Evolutionary conservation across 1,140 invertebrate genomes (phyloP), one percentile per base, ranked within the genome.

Genomic region (Diploscapter pachys): DNA sequence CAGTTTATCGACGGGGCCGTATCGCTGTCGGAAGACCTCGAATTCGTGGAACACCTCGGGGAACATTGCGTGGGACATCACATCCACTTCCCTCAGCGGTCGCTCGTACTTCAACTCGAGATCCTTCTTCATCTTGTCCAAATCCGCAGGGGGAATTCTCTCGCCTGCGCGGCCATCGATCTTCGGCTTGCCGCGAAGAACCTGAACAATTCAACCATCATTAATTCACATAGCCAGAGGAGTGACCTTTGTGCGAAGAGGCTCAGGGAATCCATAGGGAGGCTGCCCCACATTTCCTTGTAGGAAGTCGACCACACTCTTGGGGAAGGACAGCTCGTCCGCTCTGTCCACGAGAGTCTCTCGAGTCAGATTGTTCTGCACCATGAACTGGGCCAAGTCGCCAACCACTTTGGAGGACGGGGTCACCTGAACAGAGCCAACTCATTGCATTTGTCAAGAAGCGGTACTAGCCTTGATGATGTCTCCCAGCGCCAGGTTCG

Each of bases 331-430:
- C 9, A 99, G 87, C 83, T 98, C 95, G 85, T 96, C 95, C 3
- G 96, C 96, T 80, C 89, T 90, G 8, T 92, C 91, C 6, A 68
- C 6, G 49, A 68, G 66, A 13, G 53, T 55, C 61, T 91, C 92
- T 80, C 96, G 92, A 59, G 92, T 88, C 0, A 99, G 88, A 82
- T 98, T 93, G 86, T 99, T 99, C 86, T 99, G 96, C 0, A 98
- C 96, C 96, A 99, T 99, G 85, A 99, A 99, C 87, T 99, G 96
- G 0, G 96, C 96, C 65, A 99, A 88, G 86, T 99, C 96, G 5
- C 97, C 97, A 31, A 99, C 96, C 13, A 98, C 94, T 88, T 99
- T 99, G 0, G 95, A 98, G 4, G 95, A 96, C 3, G 96, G 96
- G 2, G 96, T 99, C 4, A 99, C 91, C 66, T 68, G 51, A 68